Evolutionary conservation across 2,113 vertebrate species (phyloP), one percentile per base, ranked within the genome.

Genomic region (Meles meles): DNA sequence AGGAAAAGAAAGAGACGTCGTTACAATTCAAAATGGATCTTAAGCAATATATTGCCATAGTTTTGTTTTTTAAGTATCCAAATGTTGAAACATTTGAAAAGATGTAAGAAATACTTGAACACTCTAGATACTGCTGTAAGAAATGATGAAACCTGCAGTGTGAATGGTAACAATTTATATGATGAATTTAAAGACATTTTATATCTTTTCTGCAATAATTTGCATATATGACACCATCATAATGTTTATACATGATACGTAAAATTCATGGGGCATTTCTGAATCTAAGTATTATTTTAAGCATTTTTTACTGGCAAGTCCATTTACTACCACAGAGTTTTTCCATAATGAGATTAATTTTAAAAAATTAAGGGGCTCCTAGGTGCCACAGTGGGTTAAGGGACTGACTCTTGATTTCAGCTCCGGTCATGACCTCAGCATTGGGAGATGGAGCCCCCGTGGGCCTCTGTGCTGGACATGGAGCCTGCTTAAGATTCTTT

Each of bases 281-380:
- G 27, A 61, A 83, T 81, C 61, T 80, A 37, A 96, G 63, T 59
- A 49, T 77, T 80, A 10, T 49, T 59, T 80, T 67, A 77, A 72
- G 7, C n/a, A 27, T 72, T 25, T 57, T 79, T 82, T 84, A 89
- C 7, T 18, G 39, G 87, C 4, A 74, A 49, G 83, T 84, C 57
- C 11, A 55, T 5, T 90, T 23, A 21, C 79, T 63, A 44, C 15
- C 63, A 17, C 3, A n/a, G 71, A 83, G 27, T 29, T 93, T 88
- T 29, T 93, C 39, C 80, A 94, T 61, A 34, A 17, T 79, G 13
- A 95, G 90, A 81, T 93, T 65, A 81, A 84, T 87, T 87, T 81
- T 2, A 4, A 87, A 96, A 84, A 63, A 72, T 84, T 86, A 72
- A 23, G 21, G 21, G 69, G 5, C 37, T 25, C 37, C 69, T 72